Conservation (phyloP, 1,140 invertebrate species). For the Pemphigus obesinymphae region DNA sequence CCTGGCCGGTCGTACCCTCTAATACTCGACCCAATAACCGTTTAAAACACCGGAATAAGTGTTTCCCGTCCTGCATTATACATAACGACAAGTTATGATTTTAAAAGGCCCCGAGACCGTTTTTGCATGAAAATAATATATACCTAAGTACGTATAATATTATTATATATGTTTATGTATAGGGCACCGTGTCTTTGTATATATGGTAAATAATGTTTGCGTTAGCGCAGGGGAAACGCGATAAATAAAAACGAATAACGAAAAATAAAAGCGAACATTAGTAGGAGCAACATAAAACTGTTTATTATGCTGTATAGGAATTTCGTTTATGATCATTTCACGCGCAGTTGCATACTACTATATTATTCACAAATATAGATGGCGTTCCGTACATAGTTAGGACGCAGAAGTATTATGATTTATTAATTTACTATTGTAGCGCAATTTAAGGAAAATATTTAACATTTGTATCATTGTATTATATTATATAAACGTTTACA, state of each 20-base stretch:
- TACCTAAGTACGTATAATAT: no score
- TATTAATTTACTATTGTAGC: no score
- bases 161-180: background rate
- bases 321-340: background rate
- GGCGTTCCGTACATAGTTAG: no score
- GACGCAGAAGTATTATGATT: no score
- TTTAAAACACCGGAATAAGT: slow-evolving; percentile 31
- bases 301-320: background rate
- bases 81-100: slow-evolving; percentile 29
- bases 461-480: no score
- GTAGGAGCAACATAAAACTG: background rate
- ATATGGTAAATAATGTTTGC: background rate
- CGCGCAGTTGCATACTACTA: no score
- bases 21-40: slow-evolving; percentile 30
- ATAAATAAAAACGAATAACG: background rate
- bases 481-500: no score
- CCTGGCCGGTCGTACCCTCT: slow-evolving; percentile 14
- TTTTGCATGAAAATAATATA: background rate
- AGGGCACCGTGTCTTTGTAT: background rate
- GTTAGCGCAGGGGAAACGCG: background rate
- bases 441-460: no score
- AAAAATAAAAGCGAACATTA: background rate
- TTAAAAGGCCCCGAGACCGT: background rate
- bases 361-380: no score
- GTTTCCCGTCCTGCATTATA: slow-evolving; percentile 12